Evolutionary conservation across 1,140 invertebrate species (phyloP), one percentile per base, ranked within the genome.

Genomic region (Epicauta chinensis): DNA sequence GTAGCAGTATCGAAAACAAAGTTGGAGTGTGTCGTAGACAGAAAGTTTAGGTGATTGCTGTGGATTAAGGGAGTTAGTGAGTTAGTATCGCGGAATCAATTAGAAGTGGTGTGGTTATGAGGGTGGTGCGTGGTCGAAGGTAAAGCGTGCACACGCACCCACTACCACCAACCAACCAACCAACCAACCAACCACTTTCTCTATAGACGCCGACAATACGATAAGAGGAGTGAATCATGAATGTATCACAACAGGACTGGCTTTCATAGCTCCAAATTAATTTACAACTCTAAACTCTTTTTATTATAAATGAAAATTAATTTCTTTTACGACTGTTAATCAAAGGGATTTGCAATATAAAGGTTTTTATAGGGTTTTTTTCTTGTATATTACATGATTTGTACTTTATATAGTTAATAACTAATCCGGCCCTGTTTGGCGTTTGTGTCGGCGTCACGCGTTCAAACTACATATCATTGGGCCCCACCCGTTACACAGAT

Each of bases 391-490:
- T n/a, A n/a, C n/a, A 7, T 23, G 23, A 23, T 23, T 23, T 23
- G 23, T 23, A 2, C 23, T 23, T 23, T n/a, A n/a, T n/a, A n/a
- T n/a, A n/a, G n/a, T 7, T 23, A 23, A 23, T 23, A 23, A 23
- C 23, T 23, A 23, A 23, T 23, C 4, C 23, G 23, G 23, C 7
- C 23, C 23, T 23, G 23, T 23, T 23, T 23, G 23, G 4, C 23
- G 23, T 23, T 31, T 46, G 43, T 47, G 45, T 55, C 14, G 61
- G 56, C 55, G 64, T 67, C 60, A 57, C 63, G 43, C 65, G 64
- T 53, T 48, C 41, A 12, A 37, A 51, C 53, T 58, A 65, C 47
- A 70, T 65, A 62, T 58, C 63, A 59, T 53, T 58, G 30, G 34
- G 53, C 61, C 56, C 61, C 63, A 53, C 59, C 58, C 58, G 55